Evolutionary conservation across 2,888 invertebrate genomes (phyloP), one percentile per base, ranked within the genome.

Genomic region (Leptopilina drosophilae): DNA sequence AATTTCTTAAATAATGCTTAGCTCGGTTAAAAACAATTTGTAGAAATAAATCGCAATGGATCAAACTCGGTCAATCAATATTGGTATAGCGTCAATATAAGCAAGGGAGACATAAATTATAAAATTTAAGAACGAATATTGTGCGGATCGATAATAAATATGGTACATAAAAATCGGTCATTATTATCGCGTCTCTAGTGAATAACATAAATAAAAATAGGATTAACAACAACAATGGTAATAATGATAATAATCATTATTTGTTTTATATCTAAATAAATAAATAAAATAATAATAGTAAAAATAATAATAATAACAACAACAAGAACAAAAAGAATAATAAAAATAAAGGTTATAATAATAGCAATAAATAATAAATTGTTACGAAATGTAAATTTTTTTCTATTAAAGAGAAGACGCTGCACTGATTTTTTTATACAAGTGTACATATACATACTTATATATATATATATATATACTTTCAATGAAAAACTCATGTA

Each of bases 401-500:
- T 56, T 8, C n/a, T n/a, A n/a, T n/a, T 73, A 49, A 12, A n/a
- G 62, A 73, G 56, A 67, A 84, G 81, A 82, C 80, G 83, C 81
- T 82, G 80, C 81, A 80, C 76, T 78, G 80, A 80, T 80, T 82
- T 65, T 80, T 49, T 49, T 49, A 11, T 77, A 79, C 77, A 79
- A 77, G 26, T 80, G 82, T 85, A 82, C 46, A 67, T 40, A 65
- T 62, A 67, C 20, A 67, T 20, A 20, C 20, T 1, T 20, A 20
- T 20, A 20, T 42, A 15, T 67, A 42, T 46, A 42, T 46, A 62
- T 76, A 81, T 84, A 80, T 84, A 83, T 84, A 86, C 86, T 86
- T 86, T 85, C 85, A 85, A 85, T 85, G 86, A 83, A 85, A 84
- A 86, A 86, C 82, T 85, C 83, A 85, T 84, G 85, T 85, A 85